These are phyloP conservation scores for Arrhamphus sclerolepis DNA, from an alignment of 2,797 vertebrate species.

Conservation along the genomic window DNA sequence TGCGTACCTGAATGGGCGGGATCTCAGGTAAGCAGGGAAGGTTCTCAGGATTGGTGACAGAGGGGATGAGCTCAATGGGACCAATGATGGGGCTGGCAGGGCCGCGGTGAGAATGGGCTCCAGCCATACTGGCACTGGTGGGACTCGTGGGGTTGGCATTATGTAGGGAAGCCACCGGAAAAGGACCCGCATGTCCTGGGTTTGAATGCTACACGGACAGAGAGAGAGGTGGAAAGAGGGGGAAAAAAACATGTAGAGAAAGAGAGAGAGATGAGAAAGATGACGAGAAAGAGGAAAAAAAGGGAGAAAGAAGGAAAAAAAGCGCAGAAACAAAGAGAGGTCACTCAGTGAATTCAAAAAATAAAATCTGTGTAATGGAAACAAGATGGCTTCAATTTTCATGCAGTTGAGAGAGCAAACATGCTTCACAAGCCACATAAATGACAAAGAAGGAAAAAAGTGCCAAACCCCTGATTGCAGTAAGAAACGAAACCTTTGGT, in stretches of 20 bases:
- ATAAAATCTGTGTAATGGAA: constrained; percentile 13
- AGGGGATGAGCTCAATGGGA: constrained; percentile 96
- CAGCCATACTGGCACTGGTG: constrained; percentile 95
- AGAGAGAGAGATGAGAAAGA: neutral
- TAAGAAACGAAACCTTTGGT: constrained; percentile 85
- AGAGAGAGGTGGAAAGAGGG: constrained; percentile 7
- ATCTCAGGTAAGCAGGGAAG: constrained; percentile 97
- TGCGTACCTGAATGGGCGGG: constrained; percentile 94
- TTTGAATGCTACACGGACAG: constrained; percentile 91
- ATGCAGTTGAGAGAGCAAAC: constrained; percentile 70
- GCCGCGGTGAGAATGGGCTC: constrained; percentile 88
- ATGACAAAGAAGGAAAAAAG: constrained; percentile 75
- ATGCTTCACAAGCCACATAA: constrained; percentile 76
- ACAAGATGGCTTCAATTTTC: constrained; percentile 50
- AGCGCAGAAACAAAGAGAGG: constrained; percentile 20
- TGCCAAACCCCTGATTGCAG: constrained; percentile 83
- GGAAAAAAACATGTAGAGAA: neutral
- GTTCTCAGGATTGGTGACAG: constrained; percentile 98
- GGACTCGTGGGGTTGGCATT: constrained; percentile 97
- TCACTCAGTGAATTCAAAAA: constrained; percentile 17
- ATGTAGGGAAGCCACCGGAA: constrained; percentile 95
- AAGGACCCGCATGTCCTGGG: constrained; percentile 95
- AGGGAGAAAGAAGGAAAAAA: neutral
- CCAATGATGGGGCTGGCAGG: constrained; percentile 93
- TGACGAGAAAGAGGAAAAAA: neutral